Evolutionary conservation across 2,888 invertebrate genomes (phyloP).

Genomic region (Andrena trimmerana): DNA sequence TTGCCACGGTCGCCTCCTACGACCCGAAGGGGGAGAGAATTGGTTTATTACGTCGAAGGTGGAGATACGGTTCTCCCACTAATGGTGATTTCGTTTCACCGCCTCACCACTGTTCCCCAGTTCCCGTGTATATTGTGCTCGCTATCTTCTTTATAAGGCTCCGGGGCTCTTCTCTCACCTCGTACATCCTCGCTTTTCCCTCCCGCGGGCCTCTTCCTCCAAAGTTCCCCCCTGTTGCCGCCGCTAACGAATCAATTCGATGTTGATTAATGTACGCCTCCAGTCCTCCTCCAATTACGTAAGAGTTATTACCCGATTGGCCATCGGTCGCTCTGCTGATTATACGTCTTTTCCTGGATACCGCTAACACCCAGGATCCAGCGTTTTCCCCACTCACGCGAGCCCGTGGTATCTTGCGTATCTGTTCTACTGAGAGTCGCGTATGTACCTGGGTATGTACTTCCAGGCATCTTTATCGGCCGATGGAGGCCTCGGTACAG

Average conservation of each 20-base stretch:
- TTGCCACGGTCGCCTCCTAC: constrained; percentile 66
- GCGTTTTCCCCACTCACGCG: constrained; percentile 10
- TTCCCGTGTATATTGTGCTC: constrained; percentile 45
- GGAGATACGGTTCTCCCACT: constrained; percentile 71
- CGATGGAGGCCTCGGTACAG: constrained; percentile 15
- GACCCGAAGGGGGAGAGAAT: constrained; percentile 69
- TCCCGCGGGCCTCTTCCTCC: constrained; percentile 37
- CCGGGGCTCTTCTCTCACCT: constrained; percentile 19
- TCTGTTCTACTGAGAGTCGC: constrained; percentile 5
- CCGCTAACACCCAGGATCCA: constrained; percentile 4
- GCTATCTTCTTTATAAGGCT: constrained; percentile 44
- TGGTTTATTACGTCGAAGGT: constrained; percentile 79
- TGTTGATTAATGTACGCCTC: constrained; percentile 79
- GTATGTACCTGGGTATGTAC: constrained; percentile 23
- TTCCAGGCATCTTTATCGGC: constrained; percentile 23
- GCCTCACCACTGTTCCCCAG: constrained; percentile 30
- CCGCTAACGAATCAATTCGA: constrained; percentile 82
- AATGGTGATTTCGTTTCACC: constrained; percentile 74
- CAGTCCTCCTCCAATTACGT: constrained; percentile 78
- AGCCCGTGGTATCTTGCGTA: neutral
- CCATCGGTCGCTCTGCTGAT: constrained; percentile 65
- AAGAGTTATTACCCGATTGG: constrained; percentile 78
- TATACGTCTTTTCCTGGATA: constrained; percentile 24
- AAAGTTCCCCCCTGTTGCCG: constrained; percentile 65
- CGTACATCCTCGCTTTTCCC: constrained; percentile 26